A percentile compares a stretch with the other conserved stretches of the same genome.
These are phyloP conservation scores for Acanthisitta chloris DNA, from an alignment of 2,113 vertebrate genomes.

Conservation along the genomic window DNA sequence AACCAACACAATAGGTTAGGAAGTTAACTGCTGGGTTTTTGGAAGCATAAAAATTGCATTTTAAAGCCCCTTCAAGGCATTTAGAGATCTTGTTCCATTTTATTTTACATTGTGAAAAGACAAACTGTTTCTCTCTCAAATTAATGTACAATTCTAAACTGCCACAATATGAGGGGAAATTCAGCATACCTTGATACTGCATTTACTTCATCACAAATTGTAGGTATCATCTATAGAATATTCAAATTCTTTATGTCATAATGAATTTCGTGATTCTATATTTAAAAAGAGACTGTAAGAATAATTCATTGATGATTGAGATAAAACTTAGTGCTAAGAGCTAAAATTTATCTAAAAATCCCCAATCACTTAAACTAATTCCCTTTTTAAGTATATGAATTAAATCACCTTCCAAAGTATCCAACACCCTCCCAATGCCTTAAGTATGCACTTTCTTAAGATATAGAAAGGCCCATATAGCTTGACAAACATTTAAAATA, in stretches of 20 bases:
- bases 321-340: background rate
- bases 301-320: background rate
- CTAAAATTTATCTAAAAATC: background rate
- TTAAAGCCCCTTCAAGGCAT: background rate
- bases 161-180: background rate
- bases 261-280: background rate
- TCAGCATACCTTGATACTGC: background rate
- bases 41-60: background rate
- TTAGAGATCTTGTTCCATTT: background rate
- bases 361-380: background rate
- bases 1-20: background rate
- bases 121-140: background rate
- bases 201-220: background rate
- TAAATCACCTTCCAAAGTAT: background rate
- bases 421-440: background rate
- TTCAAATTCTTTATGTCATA: background rate
- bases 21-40: background rate
- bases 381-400: background rate
- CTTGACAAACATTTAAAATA: background rate
- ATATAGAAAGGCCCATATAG: background rate
- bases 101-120: background rate
- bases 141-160: background rate
- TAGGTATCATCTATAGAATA: background rate
- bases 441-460: background rate
- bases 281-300: background rate